phyloP scores from a whole-genome alignment of 2,113 vertebrate species.

The Xiphias gladius region DNA sequence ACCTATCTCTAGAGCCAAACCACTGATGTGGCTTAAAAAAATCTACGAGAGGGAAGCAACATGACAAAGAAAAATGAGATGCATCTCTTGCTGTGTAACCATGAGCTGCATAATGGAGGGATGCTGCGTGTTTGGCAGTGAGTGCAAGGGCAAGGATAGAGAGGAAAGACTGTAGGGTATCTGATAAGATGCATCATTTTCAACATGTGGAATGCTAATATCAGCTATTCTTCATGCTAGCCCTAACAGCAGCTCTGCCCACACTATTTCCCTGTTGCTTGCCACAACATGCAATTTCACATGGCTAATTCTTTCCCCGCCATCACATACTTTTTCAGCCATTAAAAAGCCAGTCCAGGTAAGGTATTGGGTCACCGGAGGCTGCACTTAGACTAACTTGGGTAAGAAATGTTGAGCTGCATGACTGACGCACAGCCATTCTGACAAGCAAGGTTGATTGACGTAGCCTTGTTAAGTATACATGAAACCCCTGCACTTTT shows the following conservation, averaged over 20 bases:
- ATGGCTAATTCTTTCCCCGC: neutral
- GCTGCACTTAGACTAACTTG: neutral
- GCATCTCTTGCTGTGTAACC: neutral
- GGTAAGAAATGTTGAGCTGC: neutral
- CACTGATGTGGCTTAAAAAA: neutral
- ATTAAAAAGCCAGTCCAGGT: neutral
- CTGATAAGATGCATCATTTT: neutral
- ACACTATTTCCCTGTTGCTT: neutral
- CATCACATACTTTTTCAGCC: neutral
- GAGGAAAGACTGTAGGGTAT: neutral
- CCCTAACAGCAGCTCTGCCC: neutral
- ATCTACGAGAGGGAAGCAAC: neutral
- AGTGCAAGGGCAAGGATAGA: neutral
- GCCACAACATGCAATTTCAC: neutral
- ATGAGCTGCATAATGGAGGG: neutral
- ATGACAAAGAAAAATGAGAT: slow-evolving; percentile 23
- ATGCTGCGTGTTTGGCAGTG: neutral
- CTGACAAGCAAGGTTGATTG: slow-evolving; percentile 53
- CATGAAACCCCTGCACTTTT: slow-evolving; percentile 19
- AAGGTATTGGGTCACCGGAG: neutral
- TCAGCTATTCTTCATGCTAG: neutral
- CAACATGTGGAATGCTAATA: neutral
- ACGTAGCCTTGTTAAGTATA: slow-evolving; percentile 34
- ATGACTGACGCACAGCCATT: slow-evolving; percentile 5
- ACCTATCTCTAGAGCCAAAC: neutral